phyloP scores from a whole-genome alignment of 2,888 invertebrate species.

The Petrolisthes manimaculis region DNA sequence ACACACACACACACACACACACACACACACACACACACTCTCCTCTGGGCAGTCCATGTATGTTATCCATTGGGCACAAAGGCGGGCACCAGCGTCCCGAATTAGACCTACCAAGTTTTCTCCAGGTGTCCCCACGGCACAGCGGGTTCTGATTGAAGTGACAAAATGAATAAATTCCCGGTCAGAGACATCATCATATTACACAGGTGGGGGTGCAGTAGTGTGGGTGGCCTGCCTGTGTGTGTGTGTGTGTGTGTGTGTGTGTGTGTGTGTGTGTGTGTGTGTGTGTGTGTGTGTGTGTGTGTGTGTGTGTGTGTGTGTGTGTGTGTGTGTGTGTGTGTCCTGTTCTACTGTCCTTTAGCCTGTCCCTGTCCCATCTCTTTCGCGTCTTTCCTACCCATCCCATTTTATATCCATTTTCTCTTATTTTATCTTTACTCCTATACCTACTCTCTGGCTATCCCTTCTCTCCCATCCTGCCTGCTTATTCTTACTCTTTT shows the following conservation, averaged over 20 bases:
- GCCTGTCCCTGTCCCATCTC: neutral
- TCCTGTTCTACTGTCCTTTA: neutral
- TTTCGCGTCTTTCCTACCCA: neutral
- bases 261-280: neutral
- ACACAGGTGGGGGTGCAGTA: conserved; percentile 37
- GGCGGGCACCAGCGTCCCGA: conserved; percentile 16
- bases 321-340: neutral
- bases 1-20: conserved; percentile 22
- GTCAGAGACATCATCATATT: conserved; percentile 40
- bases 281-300: no score
- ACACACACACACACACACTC: conserved; percentile 13
- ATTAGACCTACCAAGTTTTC: conserved; percentile 39
- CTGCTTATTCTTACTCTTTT: neutral
- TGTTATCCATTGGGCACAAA: no score
- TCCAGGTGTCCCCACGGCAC: conserved; percentile 37
- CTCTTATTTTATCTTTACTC: neutral
- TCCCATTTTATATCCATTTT: neutral
- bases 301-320: no score
- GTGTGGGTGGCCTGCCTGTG: conserved; percentile 29
- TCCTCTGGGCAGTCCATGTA: neutral
- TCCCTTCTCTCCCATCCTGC: neutral
- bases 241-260: conserved; percentile 14
- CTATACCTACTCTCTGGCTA: neutral
- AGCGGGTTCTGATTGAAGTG: conserved; percentile 44
- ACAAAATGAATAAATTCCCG: conserved; percentile 48